These are phyloP conservation scores for Stegastes partitus DNA, from an alignment of 2,113 vertebrate genomes.

Conservation along the genomic window DNA sequence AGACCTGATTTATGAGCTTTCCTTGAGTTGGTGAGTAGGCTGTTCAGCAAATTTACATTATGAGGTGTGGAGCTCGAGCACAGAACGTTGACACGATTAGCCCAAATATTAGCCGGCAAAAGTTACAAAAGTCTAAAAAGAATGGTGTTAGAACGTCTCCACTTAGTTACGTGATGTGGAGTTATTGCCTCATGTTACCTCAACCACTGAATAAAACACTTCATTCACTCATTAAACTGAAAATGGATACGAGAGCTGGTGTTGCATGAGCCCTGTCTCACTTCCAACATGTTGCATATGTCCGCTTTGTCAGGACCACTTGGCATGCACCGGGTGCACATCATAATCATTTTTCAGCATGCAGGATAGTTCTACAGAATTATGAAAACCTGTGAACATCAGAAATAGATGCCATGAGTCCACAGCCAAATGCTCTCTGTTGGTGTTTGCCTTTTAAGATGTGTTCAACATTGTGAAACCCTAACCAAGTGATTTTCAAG, in stretches of 20 bases:
- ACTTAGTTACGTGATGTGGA: neutral
- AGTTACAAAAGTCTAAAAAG: neutral
- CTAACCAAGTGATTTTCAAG: too few relatives aligned
- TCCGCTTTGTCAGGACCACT: too few relatives aligned
- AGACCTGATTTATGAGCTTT: slow-evolving; percentile 45
- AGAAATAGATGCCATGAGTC: too few relatives aligned
- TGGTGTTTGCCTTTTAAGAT: too few relatives aligned
- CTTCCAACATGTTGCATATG: too few relatives aligned
- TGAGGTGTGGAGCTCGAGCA: slow-evolving; percentile 13
- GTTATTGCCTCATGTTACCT: neutral
- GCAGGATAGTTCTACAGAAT: too few relatives aligned
- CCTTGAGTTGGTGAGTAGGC: neutral
- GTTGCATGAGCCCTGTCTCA: neutral
- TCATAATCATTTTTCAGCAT: too few relatives aligned
- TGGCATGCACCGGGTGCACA: too few relatives aligned
- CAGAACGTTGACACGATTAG: slow-evolving; percentile 1
- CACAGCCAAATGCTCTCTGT: too few relatives aligned
- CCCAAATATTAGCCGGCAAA: neutral
- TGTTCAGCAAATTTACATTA: slow-evolving; percentile 33
- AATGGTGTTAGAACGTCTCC: neutral
- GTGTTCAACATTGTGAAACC: too few relatives aligned
- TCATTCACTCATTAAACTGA: neutral
- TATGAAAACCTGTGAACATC: too few relatives aligned
- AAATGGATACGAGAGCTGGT: neutral
- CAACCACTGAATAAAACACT: neutral